Evolutionary conservation across 2,888 invertebrate species (phyloP), one percentile per base, ranked within the genome.

Genomic region (Phyto melanocephala): DNA sequence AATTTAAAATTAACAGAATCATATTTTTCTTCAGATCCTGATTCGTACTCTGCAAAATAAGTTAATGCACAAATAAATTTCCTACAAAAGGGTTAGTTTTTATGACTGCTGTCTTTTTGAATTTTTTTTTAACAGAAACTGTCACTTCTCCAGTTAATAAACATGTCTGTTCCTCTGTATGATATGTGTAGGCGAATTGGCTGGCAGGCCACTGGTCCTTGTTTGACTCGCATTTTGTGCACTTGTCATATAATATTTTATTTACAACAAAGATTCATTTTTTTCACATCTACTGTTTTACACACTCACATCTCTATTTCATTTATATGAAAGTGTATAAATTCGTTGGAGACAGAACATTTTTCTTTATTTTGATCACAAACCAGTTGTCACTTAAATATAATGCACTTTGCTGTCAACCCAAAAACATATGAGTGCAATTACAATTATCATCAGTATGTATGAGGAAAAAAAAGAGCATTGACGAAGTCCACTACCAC

Each of bases 321-420:
- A 47, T 28, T 28, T n/a, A 22, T 11, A 42, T 11, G 6, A n/a
- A 15, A 33, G 24, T 11, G 7, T 33, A 28, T 11, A 15, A 1
- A 17, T 28, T 4, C 10, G 45, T 11, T 15, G 13, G 15, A 6
- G 11, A 22, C 15, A 40, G 15, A 24, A 60, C 2, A 77, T 63
- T 22, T 71, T 67, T 72, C 56, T 58, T 72, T 68, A 56, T 80
- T 63, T 75, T 68, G 58, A 35, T 72, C 58, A 74, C 56, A 79
- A 81, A 65, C 81, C 81, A 81, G 79, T 81, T 81, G 79, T 78
- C 81, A 78, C 68, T 74, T 78, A 72, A 78, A 74, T 58, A 68
- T 74, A 78, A 81, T 78, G 68, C 72, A 78, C 78, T 74, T 58
- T 56, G 35, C 56, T 74, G 63, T 77, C 72, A 52, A 40, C 20